These are phyloP conservation scores for Sturmia bella DNA, from an alignment of 2,888 invertebrate species.

Conservation along the genomic window DNA sequence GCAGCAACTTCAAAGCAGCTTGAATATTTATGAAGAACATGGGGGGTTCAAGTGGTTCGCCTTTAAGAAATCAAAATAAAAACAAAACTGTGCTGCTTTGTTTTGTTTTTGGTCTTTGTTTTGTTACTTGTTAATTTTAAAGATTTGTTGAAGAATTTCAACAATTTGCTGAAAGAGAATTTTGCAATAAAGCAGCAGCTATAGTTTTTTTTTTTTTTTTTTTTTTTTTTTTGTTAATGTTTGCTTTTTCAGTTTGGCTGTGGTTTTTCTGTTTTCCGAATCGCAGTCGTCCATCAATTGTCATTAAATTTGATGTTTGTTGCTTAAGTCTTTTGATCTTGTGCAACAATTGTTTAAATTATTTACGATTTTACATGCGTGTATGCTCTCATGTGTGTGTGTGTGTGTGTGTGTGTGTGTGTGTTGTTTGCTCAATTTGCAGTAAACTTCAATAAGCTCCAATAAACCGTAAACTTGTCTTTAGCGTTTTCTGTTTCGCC, in stretches of 20 bases:
- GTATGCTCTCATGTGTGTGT: not conserved
- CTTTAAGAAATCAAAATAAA: constrained; percentile 35
- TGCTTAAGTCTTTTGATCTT: not conserved
- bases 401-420: not conserved
- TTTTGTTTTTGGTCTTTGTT: not conserved
- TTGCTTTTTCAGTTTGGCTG: not conserved
- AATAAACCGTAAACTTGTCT: constrained; percentile 65
- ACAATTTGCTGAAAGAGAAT: constrained; percentile 15
- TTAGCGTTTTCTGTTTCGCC: constrained; percentile 10
- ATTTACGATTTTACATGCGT: constrained; percentile 5
- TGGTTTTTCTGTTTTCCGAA: not conserved
- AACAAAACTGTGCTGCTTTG: not conserved
- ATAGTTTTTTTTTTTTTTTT: not conserved
- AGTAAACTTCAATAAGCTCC: constrained; percentile 45
- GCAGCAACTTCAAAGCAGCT: not conserved
- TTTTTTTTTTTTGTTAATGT: not conserved
- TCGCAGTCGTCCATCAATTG: not conserved
- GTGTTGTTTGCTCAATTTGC: constrained; percentile 12
- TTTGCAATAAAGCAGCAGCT: constrained; percentile 4
- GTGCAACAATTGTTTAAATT: not conserved
- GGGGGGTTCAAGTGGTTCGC: constrained; percentile 52
- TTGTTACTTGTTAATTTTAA: not conserved
- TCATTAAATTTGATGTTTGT: not conserved
- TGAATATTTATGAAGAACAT: constrained; percentile 26
- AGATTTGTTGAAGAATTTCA: constrained; percentile 14